phyloP scores from a whole-genome alignment of 2,797 vertebrate species.

The Periophthalmus magnuspinnatus region DNA sequence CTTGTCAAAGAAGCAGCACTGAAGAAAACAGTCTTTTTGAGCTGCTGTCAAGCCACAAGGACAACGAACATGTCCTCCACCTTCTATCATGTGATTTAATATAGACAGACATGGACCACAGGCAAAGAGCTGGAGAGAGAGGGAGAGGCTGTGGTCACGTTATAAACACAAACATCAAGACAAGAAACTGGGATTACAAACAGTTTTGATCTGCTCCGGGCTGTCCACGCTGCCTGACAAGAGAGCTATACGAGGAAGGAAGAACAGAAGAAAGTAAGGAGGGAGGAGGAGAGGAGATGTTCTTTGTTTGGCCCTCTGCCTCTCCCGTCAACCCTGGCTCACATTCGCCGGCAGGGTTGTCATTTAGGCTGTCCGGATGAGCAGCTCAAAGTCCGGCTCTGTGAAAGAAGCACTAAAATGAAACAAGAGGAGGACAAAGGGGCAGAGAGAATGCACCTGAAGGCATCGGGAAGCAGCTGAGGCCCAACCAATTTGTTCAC shows the following conservation, averaged over 20 bases:
- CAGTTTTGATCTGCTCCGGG: slow-evolving; percentile 72
- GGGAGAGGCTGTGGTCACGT: slow-evolving; percentile 59
- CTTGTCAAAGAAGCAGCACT: slow-evolving; percentile 56
- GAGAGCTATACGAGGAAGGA: slow-evolving; percentile 29
- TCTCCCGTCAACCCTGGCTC: slow-evolving; percentile 49
- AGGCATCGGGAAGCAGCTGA: slow-evolving; percentile 70
- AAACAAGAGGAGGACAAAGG: slow-evolving; percentile 53
- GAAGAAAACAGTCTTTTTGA: slow-evolving; percentile 40
- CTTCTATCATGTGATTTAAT: slow-evolving; percentile 60
- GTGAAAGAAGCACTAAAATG: slow-evolving; percentile 52
- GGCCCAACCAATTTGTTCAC: slow-evolving; percentile 68
- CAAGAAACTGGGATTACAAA: slow-evolving; percentile 65
- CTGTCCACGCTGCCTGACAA: slow-evolving; percentile 66
- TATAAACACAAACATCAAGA: slow-evolving; percentile 73
- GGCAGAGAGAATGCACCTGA: slow-evolving; percentile 64
- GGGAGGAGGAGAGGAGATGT: no score
- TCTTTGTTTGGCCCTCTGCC: slow-evolving; percentile 32
- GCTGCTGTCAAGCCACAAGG: slow-evolving; percentile 64
- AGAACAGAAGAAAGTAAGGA: slow-evolving; percentile 10
- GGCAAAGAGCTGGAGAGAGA: slow-evolving; percentile 52
- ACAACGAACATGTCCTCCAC: slow-evolving; percentile 60
- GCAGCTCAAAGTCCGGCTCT: slow-evolving; percentile 53
- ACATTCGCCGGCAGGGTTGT: slow-evolving; percentile 67
- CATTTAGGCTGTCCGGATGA: slow-evolving; percentile 65
- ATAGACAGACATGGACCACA: slow-evolving; percentile 62